Base-by-base conservation (phyloP, 2,797 vertebrate genomes). In the Salarias fasciatus region DNA sequence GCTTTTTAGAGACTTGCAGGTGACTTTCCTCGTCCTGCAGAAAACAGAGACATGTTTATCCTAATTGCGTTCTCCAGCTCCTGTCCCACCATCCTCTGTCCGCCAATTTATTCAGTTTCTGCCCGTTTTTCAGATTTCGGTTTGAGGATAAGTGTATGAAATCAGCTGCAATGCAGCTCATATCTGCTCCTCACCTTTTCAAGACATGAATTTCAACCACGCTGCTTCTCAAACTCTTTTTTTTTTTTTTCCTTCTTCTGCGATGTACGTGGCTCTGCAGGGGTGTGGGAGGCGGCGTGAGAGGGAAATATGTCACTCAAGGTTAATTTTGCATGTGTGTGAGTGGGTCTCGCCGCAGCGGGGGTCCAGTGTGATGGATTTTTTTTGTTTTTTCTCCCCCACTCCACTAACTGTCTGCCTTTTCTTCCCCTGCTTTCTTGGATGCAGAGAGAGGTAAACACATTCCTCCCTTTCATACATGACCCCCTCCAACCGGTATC, bases 401-500 rank as follows among this genome's bases (percentile, higher is more conserved):
- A 40, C 10, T 63, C 63, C 15, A 63, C 79, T 89, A 85, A 89
- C 80, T 72, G 36, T 74, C 57, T 61, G 71, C 53, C 60, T 82
- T 81, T 81, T 83, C 72, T 57, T 76, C 68, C 72, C 59, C 73
- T 61, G 86, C 91, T 79, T 82, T 72, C 82, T 62, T 62, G 91
- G 91, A 89, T 59, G 30, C 90, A 92, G 90, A 90, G 91, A 92
- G 85, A 91, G 91, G 90, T 91, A 91, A 90, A 86, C 66, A n/a
- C 72, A 68, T 80, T 83, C 77, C 60, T 61, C 56, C 13, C 24
- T 44, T 73, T 44, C 18, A 63, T 65, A 42, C 47, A 44, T 28
- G 14, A 42, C 8, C 14, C 45, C 18, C 45, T 56, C 61, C 57
- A 29, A 6, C 58, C 41, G 24, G 15, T 38, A 41, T 74, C 67